phyloP scores from a whole-genome alignment of 2,113 vertebrate species.

The Malurus elegans region DNA sequence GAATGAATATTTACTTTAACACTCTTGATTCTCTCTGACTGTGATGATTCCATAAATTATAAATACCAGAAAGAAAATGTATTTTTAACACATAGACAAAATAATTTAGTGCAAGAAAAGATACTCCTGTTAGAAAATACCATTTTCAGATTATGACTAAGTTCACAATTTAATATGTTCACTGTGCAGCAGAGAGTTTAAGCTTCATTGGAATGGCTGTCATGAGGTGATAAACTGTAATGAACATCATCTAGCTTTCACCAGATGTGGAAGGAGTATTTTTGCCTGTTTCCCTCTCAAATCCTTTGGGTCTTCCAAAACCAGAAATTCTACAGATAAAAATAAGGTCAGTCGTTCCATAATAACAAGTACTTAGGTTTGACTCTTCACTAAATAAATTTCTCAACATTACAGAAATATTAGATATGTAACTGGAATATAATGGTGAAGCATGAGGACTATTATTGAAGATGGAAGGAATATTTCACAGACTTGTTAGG shows the following conservation, averaged over 20 bases:
- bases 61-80: neutral
- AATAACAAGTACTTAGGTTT: neutral
- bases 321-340: neutral
- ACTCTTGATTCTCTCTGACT: neutral
- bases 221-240: neutral
- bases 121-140: neutral
- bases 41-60: neutral
- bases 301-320: neutral
- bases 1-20: neutral
- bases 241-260: neutral
- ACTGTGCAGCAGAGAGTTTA: neutral
- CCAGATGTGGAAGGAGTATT: neutral
- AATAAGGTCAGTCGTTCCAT: neutral
- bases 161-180: neutral
- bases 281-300: neutral
- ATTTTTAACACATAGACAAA: neutral
- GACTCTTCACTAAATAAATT: neutral
- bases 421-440: neutral
- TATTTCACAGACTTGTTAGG: neutral
- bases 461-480: neutral
- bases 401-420: neutral
- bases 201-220: neutral
- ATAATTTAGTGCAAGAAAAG: neutral
- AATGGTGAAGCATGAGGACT: neutral
- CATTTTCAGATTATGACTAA: neutral